Conservation (phyloP, 2,797 vertebrate genomes). For the Xiphorhynchus erythropygius region DNA sequence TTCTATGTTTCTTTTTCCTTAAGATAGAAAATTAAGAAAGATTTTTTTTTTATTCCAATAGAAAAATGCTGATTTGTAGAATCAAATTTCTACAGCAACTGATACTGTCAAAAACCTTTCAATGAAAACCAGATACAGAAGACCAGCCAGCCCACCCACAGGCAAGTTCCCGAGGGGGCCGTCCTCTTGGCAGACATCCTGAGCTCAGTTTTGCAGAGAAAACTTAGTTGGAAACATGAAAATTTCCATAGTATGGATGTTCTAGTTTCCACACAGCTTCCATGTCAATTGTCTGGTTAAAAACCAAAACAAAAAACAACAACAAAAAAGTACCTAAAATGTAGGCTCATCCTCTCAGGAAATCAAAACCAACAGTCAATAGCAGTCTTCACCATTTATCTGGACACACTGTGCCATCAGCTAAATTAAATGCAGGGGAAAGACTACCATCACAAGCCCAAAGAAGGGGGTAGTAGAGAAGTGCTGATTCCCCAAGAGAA, state of each 20-base stretch:
- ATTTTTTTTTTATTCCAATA: not conserved
- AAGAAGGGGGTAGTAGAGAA: not conserved
- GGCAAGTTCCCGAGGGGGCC: not conserved
- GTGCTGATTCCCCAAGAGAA: not conserved
- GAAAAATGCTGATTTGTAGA: slow-evolving; percentile 7
- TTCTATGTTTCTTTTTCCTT: not conserved
- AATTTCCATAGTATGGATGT: slow-evolving; percentile 9
- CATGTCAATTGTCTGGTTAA: not conserved
- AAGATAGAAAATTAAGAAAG: not conserved
- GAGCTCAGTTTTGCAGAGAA: slow-evolving; percentile 5
- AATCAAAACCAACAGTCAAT: slow-evolving; percentile 18
- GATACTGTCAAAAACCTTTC: slow-evolving; percentile 27
- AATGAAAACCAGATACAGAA: slow-evolving; percentile 35
- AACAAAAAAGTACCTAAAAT: not conserved
- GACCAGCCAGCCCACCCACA: slow-evolving; percentile 50
- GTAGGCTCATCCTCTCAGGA: not conserved
- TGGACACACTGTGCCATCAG: not conserved
- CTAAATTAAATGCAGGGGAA: not conserved
- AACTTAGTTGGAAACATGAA: slow-evolving; percentile 27
- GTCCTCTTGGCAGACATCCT: slow-evolving; percentile 34
- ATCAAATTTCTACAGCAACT: slow-evolving; percentile 28
- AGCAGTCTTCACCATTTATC: not conserved
- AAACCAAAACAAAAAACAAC: not conserved
- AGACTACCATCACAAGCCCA: not conserved
- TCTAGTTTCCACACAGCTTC: slow-evolving; percentile 34